Conservation (phyloP, 2,888 invertebrate species). For the Macropis europaea region DNA sequence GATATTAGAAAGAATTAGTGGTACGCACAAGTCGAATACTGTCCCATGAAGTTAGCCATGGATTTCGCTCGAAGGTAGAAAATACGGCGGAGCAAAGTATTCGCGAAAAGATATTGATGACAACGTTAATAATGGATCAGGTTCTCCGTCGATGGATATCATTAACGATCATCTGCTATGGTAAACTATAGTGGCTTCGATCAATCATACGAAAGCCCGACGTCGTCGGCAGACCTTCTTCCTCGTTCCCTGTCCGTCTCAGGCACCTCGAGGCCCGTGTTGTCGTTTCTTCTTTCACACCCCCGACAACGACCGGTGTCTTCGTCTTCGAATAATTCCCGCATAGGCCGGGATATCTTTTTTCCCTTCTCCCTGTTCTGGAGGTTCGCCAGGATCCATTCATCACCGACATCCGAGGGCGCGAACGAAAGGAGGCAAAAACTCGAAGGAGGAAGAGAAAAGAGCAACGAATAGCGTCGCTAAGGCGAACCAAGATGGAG, state of each 20-base stretch:
- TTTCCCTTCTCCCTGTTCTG: slow-evolving; percentile 55
- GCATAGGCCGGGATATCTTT: slow-evolving; percentile 63
- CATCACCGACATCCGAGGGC: slow-evolving; percentile 64
- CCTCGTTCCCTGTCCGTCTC: slow-evolving; percentile 52
- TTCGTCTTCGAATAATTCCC: slow-evolving; percentile 65
- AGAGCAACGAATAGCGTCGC: slow-evolving; percentile 49
- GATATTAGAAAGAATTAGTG: too few relatives aligned
- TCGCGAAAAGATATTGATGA: slow-evolving; percentile 61
- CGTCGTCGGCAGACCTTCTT: slow-evolving; percentile 66
- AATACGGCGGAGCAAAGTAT: slow-evolving; percentile 29
- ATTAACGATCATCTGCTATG: slow-evolving; percentile 64
- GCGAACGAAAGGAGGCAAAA: slow-evolving; percentile 61
- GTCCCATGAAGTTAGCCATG: neutral
- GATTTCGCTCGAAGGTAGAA: neutral
- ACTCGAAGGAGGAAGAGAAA: slow-evolving; percentile 52
- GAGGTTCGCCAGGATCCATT: slow-evolving; percentile 66
- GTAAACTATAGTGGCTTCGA: slow-evolving; percentile 63
- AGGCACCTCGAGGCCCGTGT: slow-evolving; percentile 49
- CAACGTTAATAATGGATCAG: slow-evolving; percentile 66
- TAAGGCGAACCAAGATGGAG: slow-evolving; percentile 52
- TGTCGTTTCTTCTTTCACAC: slow-evolving; percentile 65
- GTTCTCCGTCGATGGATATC: slow-evolving; percentile 64
- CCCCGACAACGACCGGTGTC: slow-evolving; percentile 54
- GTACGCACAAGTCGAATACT: neutral
- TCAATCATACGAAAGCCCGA: slow-evolving; percentile 70